Evolutionary conservation across 2,113 vertebrate species (phyloP).

Genomic region (Prionailurus viverrinus): DNA sequence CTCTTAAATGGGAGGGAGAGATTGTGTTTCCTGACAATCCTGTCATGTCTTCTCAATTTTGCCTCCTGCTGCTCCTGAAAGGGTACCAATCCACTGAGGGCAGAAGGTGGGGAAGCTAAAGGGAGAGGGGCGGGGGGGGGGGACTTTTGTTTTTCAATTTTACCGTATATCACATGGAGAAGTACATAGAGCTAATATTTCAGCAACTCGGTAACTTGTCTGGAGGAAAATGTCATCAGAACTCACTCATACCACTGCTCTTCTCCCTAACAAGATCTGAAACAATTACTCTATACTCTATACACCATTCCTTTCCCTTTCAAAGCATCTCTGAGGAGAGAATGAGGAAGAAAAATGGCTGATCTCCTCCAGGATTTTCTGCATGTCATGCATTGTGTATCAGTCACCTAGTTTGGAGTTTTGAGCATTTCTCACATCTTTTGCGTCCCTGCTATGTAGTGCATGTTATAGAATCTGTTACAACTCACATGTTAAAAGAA

Average conservation of each 20-base stretch:
- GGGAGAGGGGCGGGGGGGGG: rapidly evolving
- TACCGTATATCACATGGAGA: background rate
- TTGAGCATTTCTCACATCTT: background rate
- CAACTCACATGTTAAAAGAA: background rate
- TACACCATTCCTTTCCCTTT: background rate
- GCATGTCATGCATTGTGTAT: background rate
- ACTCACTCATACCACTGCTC: background rate
- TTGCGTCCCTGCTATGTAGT: rapidly evolving
- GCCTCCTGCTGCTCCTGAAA: background rate
- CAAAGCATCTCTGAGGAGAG: background rate
- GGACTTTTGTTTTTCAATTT: background rate
- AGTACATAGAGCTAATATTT: background rate
- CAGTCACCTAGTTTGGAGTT: background rate
- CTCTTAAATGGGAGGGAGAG: background rate
- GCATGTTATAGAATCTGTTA: background rate
- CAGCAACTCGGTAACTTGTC: background rate
- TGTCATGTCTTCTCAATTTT: background rate
- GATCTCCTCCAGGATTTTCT: background rate
- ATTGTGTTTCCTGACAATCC: background rate
- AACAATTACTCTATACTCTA: background rate
- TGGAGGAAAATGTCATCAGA: background rate
- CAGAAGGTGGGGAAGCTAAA: background rate
- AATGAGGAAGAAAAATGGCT: background rate
- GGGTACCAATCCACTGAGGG: background rate
- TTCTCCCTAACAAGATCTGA: background rate